phyloP scores from a whole-genome alignment of 2,113 vertebrate genomes.

The Turnix velox region DNA sequence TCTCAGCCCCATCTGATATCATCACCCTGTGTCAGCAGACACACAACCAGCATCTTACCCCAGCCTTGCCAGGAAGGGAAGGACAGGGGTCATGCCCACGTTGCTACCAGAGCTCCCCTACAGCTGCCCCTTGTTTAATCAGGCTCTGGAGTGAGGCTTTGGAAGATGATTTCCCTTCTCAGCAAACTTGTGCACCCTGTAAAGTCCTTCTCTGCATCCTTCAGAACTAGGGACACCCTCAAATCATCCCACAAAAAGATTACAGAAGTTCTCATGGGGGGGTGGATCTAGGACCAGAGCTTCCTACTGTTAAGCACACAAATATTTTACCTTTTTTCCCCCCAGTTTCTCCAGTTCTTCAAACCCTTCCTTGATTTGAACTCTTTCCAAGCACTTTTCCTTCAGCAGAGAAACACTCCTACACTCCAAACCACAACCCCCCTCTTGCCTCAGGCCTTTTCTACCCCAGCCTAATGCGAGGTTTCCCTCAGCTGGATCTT shows the following conservation, averaged over 20 bases:
- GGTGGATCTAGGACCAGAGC: accelerated
- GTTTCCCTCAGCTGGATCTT: background rate
- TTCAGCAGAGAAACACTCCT: accelerated
- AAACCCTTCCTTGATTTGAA: accelerated
- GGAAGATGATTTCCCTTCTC: too few relatives aligned
- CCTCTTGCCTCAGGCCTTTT: background rate
- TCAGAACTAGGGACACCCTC: background rate
- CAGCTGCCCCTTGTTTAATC: accelerated
- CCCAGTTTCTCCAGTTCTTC: background rate
- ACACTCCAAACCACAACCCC: accelerated
- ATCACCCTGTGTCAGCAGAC: accelerated
- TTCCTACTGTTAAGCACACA: too few relatives aligned
- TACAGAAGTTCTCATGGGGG: accelerated
- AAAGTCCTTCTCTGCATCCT: accelerated
- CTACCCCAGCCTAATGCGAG: background rate
- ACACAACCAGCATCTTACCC: accelerated
- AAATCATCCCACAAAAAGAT: accelerated
- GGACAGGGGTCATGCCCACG: background rate
- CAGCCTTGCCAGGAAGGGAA: background rate
- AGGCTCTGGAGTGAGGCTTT: accelerated
- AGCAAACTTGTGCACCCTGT: background rate
- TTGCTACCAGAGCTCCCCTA: accelerated
- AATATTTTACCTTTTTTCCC: background rate
- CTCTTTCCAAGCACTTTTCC: background rate
- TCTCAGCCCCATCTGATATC: accelerated